phyloP scores from a whole-genome alignment of 2,797 vertebrate species.

The Phrynocephalus guinanensis region DNA sequence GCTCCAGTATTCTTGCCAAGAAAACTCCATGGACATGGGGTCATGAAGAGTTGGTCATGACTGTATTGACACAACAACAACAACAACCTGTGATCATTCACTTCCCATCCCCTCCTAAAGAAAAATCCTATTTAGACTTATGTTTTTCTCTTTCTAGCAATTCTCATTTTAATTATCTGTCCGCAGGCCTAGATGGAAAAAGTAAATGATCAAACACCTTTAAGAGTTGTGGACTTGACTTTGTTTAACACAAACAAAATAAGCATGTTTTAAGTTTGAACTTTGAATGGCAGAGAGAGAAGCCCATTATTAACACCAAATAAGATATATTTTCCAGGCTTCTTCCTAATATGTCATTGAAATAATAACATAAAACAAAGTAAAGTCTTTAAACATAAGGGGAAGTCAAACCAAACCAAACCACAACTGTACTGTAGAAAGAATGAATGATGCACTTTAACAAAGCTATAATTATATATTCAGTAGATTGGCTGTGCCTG shows the following conservation, averaged over 20 bases:
- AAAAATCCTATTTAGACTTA: background rate
- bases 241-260: background rate
- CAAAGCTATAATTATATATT: constrained; percentile 37
- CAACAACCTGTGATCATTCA: background rate
- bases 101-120: background rate
- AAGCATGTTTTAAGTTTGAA: background rate
- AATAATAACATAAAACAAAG: constrained; percentile 47
- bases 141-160: background rate
- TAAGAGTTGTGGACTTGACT: background rate
- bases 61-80: too few relatives aligned
- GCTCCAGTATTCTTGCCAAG: too few relatives aligned
- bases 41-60: too few relatives aligned
- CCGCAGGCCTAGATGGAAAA: background rate
- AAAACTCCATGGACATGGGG: too few relatives aligned
- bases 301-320: background rate
- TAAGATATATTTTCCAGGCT: constrained; percentile 21
- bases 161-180: background rate
- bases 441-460: background rate
- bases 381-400: background rate
- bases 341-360: constrained; percentile 45
- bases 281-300: background rate
- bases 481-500: background rate
- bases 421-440: background rate
- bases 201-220: background rate
- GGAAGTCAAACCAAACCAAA: constrained; percentile 25